phyloP scores from a whole-genome alignment of 2,888 invertebrate genomes.

The Meteorus cinctellus region DNA sequence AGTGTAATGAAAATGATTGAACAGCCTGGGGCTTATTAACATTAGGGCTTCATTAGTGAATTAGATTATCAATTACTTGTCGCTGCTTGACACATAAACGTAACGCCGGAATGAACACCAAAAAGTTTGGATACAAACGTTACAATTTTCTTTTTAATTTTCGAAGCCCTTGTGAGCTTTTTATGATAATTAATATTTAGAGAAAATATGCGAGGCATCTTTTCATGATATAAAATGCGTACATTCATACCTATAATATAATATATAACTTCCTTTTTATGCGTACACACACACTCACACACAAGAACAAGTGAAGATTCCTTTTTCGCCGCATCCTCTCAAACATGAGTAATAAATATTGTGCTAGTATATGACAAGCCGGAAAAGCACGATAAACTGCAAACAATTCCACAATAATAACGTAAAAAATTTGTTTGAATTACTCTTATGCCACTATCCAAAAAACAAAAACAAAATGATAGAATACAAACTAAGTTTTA shows the following conservation, averaged over 20 bases:
- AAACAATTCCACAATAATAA: slow-evolving; percentile 20
- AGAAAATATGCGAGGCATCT: background rate
- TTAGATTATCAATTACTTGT: slow-evolving; percentile 22
- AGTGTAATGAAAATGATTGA: background rate
- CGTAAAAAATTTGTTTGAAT: background rate
- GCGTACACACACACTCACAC: background rate
- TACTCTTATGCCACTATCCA: no score
- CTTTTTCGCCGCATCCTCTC: background rate
- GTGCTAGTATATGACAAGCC: slow-evolving; percentile 10
- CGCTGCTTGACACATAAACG: slow-evolving; percentile 27
- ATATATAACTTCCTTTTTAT: slow-evolving; percentile 5
- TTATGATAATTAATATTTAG: slow-evolving; percentile 19
- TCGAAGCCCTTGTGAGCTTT: slow-evolving; percentile 27
- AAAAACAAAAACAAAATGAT: slow-evolving; percentile 7
- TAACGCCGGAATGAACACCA: slow-evolving; percentile 40
- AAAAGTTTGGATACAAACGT: slow-evolving; percentile 37
- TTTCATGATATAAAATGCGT: slow-evolving; percentile 30
- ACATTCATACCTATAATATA: slow-evolving; percentile 12
- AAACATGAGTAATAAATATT: slow-evolving; percentile 32
- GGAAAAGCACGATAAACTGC: background rate
- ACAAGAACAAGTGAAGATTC: background rate
- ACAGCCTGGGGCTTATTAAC: slow-evolving; percentile 29
- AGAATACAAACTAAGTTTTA: background rate
- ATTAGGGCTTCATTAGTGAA: slow-evolving; percentile 19
- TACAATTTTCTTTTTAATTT: slow-evolving; percentile 30